These are phyloP conservation scores for Perca flavescens DNA, from an alignment of 2,113 vertebrate species.

Conservation along the genomic window DNA sequence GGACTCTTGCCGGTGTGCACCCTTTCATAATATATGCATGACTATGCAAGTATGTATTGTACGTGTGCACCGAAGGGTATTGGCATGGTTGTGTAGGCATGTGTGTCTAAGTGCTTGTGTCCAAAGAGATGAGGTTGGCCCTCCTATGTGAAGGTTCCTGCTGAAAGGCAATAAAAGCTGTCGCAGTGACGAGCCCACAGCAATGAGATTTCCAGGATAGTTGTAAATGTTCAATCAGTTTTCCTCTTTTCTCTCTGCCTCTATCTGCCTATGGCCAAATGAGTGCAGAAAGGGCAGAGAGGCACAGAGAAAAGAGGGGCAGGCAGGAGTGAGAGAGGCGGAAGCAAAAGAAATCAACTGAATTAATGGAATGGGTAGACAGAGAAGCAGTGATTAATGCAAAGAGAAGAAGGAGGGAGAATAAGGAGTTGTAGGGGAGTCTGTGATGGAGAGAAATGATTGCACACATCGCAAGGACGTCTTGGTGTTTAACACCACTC, in stretches of 20 bases:
- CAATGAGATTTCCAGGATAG: slow-evolving; percentile 76
- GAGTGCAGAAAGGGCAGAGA: background rate
- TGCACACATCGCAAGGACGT: slow-evolving; percentile 49
- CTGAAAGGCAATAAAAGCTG: slow-evolving; percentile 82
- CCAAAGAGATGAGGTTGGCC: slow-evolving; percentile 74
- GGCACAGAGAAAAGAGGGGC: background rate
- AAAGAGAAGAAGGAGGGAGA: background rate
- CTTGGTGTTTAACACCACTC: slow-evolving; percentile 55
- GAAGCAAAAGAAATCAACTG: slow-evolving; percentile 17
- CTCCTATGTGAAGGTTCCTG: slow-evolving; percentile 71
- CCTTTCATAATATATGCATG: slow-evolving; percentile 28
- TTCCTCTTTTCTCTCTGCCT: slow-evolving; percentile 43
- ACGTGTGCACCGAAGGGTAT: slow-evolving; percentile 20
- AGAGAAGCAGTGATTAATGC: slow-evolving; percentile 13
- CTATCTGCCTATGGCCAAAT: slow-evolving; percentile 29
- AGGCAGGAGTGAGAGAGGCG: background rate
- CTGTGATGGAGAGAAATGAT: slow-evolving; percentile 29
- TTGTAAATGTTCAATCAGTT: slow-evolving; percentile 81
- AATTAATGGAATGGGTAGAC: slow-evolving; percentile 34
- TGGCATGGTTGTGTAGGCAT: slow-evolving; percentile 39
- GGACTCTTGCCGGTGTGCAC: slow-evolving; percentile 51
- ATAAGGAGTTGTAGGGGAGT: slow-evolving; percentile 13
- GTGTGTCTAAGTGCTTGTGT: slow-evolving; percentile 52
- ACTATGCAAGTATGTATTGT: slow-evolving; percentile 30
- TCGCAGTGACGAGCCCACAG: slow-evolving; percentile 61